Base-by-base conservation (phyloP, 2,888 invertebrate genomes). In the Eupithecia abbreviata region DNA sequence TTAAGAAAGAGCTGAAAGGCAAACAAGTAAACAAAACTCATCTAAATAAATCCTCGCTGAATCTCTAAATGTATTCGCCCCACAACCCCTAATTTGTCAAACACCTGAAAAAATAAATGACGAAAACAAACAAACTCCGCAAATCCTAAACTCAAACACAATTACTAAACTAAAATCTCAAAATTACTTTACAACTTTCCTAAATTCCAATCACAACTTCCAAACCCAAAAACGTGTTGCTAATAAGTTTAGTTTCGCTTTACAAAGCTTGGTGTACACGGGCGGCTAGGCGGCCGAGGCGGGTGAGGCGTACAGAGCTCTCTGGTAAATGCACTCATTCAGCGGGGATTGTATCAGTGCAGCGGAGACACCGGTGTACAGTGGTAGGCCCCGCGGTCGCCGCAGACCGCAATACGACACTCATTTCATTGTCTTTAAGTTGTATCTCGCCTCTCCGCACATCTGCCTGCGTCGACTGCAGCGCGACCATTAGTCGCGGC, bases 401-500 rank as follows among this genome's bases (percentile, higher is more conserved):
- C 47, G 47, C 3, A 9, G 15, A 51, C 51, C n/a, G 51, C 51
- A 6, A 51, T 15, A 51, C 15, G 15, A 41, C 78, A 75, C 81
- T 81, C 83, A 84, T 74, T 76, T 81, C 62, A 49, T 72, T 41
- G 81, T 87, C 51, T 86, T 90, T 85, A 89, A 88, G 83, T 85
- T 88, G 89, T 85, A 89, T 58, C 18, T 88, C 86, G 81, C 79
- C 82, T 84, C 84, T 85, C 85, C 84, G 84, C 89, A 88, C 89
- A 88, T 89, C 87, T 89, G 90, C 84, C 87, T 89, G 90, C 84
- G 74, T 85, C 85, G 82, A 85, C 85, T 80, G 13, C 49, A 13
- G 49, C 15, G 78, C 81, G 81, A 80, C 78, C 79, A 73, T 82
- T 82, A 79, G 81, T 49, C 80, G 80, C 71, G 81, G 67, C 42